Evolutionary conservation across 2,888 invertebrate species (phyloP).

Genomic region (Meiosimyza decipiens): DNA sequence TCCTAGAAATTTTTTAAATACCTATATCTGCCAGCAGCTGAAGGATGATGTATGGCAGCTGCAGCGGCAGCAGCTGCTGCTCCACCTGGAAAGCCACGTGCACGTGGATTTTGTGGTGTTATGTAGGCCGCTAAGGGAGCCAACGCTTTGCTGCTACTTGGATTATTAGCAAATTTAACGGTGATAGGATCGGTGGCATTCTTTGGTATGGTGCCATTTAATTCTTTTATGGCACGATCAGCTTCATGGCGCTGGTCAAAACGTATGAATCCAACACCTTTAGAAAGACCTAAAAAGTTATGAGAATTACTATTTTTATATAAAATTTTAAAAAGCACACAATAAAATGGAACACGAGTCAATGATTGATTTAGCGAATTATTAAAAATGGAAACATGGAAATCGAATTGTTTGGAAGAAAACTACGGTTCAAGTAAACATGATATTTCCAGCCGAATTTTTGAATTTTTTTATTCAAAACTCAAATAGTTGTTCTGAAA

Average conservation of each 20-base stretch:
- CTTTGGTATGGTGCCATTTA: constrained; percentile 91
- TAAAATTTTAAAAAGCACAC: too few relatives aligned
- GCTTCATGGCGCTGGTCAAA: constrained; percentile 94
- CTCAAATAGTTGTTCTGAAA: too few relatives aligned
- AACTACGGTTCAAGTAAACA: too few relatives aligned
- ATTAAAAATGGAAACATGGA: too few relatives aligned
- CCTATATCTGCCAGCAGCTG: constrained; percentile 65
- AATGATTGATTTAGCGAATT: too few relatives aligned
- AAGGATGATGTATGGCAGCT: constrained; percentile 66
- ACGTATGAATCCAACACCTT: constrained; percentile 94
- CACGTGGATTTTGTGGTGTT: constrained; percentile 79
- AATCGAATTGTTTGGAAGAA: too few relatives aligned
- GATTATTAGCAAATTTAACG: constrained; percentile 95
- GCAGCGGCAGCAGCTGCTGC: constrained; percentile 63
- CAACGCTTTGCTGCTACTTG: constrained; percentile 85
- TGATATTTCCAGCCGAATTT: too few relatives aligned
- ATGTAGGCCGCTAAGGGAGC: constrained; percentile 86
- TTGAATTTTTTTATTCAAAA: too few relatives aligned
- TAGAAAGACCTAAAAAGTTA: constrained; percentile 78
- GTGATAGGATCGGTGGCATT: constrained; percentile 91
- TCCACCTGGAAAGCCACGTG: constrained; percentile 83
- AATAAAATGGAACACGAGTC: too few relatives aligned
- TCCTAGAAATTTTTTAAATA: constrained; percentile 35
- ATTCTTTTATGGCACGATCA: constrained; percentile 89
- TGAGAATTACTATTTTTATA: constrained; percentile 24